A percentile compares a stretch with the other conserved stretches of the same genome.
Conservation (phyloP, 1,140 invertebrate species). For the Drosophila albomicans region DNA sequence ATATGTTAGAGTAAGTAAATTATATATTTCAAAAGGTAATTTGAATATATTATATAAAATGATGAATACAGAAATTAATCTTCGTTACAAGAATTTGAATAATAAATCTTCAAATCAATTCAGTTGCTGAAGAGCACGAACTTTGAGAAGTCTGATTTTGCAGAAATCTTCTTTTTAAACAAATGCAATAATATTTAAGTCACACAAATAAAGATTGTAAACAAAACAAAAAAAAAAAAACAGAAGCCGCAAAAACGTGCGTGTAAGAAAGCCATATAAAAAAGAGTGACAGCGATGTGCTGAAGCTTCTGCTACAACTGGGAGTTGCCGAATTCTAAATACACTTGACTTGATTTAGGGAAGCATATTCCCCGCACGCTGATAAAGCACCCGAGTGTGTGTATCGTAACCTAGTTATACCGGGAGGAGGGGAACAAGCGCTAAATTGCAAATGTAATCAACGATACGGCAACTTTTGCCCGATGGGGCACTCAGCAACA, state of each 20-base stretch:
- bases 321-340: constrained; percentile 3
- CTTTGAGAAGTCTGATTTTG: not conserved
- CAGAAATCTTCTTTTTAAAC: constrained; percentile 43
- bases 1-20: too few species aligned
- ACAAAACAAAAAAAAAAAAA: constrained; percentile 25
- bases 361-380: not conserved
- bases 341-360: constrained; percentile 1
- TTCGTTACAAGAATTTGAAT: too few species aligned
- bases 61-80: too few species aligned
- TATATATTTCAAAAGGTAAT: too few species aligned
- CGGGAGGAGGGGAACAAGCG: constrained; percentile 8
- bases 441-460: constrained; percentile 63
- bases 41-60: too few species aligned
- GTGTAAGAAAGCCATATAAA: constrained; percentile 27
- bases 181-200: constrained; percentile 65
- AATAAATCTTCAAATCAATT: not conserved
- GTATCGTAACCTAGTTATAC: constrained; percentile 17
- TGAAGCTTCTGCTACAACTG: not conserved
- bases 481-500: constrained; percentile 5
- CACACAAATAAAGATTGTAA: constrained; percentile 17
- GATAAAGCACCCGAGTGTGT: not conserved
- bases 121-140: too few species aligned
- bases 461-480: constrained; percentile 30
- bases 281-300: not conserved
- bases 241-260: constrained; percentile 52